Evolutionary conservation across 2,888 invertebrate genomes (phyloP).

Genomic region (Nebria salina): DNA sequence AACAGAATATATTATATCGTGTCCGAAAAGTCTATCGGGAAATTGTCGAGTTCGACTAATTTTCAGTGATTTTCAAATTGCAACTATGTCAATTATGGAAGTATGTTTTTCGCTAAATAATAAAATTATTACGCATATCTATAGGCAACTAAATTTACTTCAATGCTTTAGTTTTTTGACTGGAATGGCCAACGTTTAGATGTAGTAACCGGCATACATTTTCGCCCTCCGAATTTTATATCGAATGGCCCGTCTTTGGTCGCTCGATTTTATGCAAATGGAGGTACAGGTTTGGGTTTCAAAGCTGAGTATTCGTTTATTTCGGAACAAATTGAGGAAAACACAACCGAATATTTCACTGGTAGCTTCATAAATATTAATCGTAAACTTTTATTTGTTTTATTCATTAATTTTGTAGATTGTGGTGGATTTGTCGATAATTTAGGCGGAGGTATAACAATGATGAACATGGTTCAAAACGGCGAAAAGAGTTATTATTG

Average conservation of each 20-base stretch:
- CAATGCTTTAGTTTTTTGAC: conserved; percentile 69
- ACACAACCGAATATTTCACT: conserved; percentile 56
- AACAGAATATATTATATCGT: conserved; percentile 72
- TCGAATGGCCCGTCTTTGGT: conserved; percentile 72
- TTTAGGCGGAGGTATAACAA: conserved; percentile 76
- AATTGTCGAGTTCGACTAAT: conserved; percentile 70
- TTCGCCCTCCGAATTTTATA: conserved; percentile 74
- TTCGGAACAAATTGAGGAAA: conserved; percentile 54
- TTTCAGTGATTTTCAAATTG: conserved; percentile 75
- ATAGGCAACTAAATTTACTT: conserved; percentile 11
- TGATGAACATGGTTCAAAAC: conserved; percentile 77
- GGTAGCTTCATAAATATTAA: not conserved
- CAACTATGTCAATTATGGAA: conserved; percentile 73
- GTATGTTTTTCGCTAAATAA: conserved; percentile 56
- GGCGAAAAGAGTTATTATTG: conserved; percentile 72
- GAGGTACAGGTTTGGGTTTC: conserved; percentile 73
- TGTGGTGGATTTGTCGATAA: conserved; percentile 78
- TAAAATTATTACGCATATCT: not conserved
- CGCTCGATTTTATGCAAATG: conserved; percentile 76
- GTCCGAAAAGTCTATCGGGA: conserved; percentile 61
- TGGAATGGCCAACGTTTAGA: conserved; percentile 73
- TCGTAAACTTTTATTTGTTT: too few relatives aligned
- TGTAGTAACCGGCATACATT: conserved; percentile 72
- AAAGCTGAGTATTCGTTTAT: conserved; percentile 69
- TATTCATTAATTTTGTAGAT: conserved; percentile 60